Conservation (phyloP, 2,113 vertebrate genomes). For the Sylvietta virens region DNA sequence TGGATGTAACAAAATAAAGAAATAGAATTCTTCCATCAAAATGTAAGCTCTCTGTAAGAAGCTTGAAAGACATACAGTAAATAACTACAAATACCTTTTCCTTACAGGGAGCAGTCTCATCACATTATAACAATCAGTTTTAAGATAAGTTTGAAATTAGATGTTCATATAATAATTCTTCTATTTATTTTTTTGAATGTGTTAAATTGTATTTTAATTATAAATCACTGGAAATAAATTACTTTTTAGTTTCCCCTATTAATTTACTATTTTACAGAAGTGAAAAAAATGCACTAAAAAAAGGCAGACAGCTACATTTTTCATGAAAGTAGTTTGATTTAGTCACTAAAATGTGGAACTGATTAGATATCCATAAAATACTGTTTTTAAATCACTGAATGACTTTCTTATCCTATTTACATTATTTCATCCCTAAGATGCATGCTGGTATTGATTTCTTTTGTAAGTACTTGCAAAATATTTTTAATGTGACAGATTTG, state of each 20-base stretch:
- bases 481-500: constrained; percentile 17
- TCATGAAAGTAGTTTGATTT: not conserved
- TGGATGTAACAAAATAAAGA: not conserved
- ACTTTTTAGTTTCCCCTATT: not conserved
- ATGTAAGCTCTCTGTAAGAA: not conserved
- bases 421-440: not conserved
- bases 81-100: not conserved
- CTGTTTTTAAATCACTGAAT: not conserved
- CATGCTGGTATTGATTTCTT: not conserved
- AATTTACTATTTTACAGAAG: not conserved
- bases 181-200: not conserved
- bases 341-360: not conserved
- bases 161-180: not conserved
- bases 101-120: not conserved
- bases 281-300: not conserved
- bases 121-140: not conserved
- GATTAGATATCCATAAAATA: not conserved
- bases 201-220: not conserved
- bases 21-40: not conserved
- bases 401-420: not conserved
- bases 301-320: not conserved
- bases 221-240: not conserved
- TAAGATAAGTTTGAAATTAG: not conserved
- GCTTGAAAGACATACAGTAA: not conserved
- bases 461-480: not conserved